Evolutionary conservation across 2,888 invertebrate species (phyloP).

Genomic region (Drosophila ustulata): DNA sequence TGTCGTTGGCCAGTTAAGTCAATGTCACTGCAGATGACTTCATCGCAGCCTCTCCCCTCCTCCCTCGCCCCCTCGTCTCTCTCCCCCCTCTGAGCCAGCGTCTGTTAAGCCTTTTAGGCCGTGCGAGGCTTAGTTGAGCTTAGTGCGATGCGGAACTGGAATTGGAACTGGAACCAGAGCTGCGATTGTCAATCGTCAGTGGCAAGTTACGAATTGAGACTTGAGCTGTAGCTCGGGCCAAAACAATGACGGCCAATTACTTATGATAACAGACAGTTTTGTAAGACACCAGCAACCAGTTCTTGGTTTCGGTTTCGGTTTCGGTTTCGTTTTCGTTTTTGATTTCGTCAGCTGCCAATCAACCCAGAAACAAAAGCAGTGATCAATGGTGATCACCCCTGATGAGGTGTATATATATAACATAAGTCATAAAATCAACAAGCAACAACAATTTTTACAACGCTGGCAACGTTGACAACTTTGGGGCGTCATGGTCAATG

Average conservation of each 20-base stretch:
- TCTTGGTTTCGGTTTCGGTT: constrained; percentile 27
- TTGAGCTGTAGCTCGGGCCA: constrained; percentile 36
- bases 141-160: constrained; percentile 22
- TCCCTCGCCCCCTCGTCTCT: not conserved
- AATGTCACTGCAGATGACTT: constrained; percentile 63
- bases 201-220: not conserved
- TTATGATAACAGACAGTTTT: constrained; percentile 70
- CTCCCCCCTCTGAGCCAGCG: not conserved
- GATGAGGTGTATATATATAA: constrained; percentile 2
- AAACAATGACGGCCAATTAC: constrained; percentile 73
- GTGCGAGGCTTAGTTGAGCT: constrained; percentile 46
- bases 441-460: constrained; percentile 50
- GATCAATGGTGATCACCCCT: constrained; percentile 1
- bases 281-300: constrained; percentile 62
- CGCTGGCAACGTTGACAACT: constrained; percentile 40
- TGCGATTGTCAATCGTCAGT: not conserved
- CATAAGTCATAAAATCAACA: constrained; percentile 70
- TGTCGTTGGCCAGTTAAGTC: constrained; percentile 52
- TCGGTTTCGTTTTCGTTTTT: constrained; percentile 10
- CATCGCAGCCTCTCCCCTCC: constrained; percentile 18
- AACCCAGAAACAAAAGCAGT: constrained; percentile 11
- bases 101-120: constrained; percentile 38
- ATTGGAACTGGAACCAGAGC: constrained; percentile 5
- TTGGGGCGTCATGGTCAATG: constrained; percentile 69
- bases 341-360: constrained; percentile 59